Base-by-base conservation (phyloP, 2,113 vertebrate species). In the Zosterops pallidus region DNA sequence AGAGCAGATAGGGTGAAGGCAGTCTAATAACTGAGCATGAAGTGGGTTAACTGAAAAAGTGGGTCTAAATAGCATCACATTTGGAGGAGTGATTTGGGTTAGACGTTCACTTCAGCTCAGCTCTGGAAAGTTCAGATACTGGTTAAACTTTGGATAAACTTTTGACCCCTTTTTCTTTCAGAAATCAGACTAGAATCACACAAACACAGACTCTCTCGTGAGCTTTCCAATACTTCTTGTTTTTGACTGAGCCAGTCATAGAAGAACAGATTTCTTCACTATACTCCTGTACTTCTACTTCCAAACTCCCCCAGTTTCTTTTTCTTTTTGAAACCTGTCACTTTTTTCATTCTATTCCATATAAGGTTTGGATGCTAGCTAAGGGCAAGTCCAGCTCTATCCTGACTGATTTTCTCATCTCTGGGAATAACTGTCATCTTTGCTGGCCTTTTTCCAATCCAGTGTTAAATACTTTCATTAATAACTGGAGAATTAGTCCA, bases 121-220 rank as follows among this genome's bases (percentile, higher is more conserved):
- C 64, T 18, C 15, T 81, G 52, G 41, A 94, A 92, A 96, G 93
- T 96, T 97, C 94, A 96, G 44, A 92, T 53, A 41, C 52, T 95
- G 92, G 94, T 92, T 95, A 96, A 95, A 96, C 62, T 95, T 95
- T 2, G 83, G 95, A 94, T 91, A 96, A 97, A 96, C 95, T 96
- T 94, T 94, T 92, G 93, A 95, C 92, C 92, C 22, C n/a, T 23
- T 93, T 95, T 94, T 81, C 64, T 80, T 86, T 68, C 83, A 90
- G 72, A 80, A 96, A 74, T 83, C 76, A 89, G 79, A 68, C 79
- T 86, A 80, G 68, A 92, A 96, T 91, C 84, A 35, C 69, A 96
- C 68, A 96, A 94, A 95, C 84, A 87, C 55, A 96, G 95, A 94
- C 90, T 90, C 91, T 95, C 91, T 93, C 9, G 9, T 86, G 87